phyloP scores from a whole-genome alignment of 2,797 vertebrate species.

The Glyptemys insculpta region DNA sequence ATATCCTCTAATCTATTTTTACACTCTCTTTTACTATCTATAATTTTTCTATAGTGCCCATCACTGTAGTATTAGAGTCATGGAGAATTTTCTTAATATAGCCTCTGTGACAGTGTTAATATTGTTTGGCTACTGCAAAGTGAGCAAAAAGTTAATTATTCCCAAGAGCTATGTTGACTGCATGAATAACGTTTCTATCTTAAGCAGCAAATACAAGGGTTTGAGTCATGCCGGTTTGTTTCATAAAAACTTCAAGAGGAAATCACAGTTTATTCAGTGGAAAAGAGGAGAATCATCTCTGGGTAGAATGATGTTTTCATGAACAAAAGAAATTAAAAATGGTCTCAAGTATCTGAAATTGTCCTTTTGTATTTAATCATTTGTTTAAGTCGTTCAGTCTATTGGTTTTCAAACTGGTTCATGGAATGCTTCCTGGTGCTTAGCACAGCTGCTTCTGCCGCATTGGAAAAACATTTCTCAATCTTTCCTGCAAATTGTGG shows the following conservation, averaged over 20 bases:
- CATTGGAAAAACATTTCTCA: not conserved
- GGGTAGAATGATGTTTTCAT: not conserved
- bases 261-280: not conserved
- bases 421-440: not conserved
- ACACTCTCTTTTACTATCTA: not conserved
- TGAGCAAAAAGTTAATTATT: too few species aligned
- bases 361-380: not conserved
- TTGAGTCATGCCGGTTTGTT: not conserved
- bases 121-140: too few species aligned
- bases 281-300: not conserved
- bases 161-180: not conserved
- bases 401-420: not conserved
- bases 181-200: not conserved
- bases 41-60: accelerated
- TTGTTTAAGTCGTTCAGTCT: not conserved
- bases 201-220: too few species aligned
- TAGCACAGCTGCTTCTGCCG: not conserved
- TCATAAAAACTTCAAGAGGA: not conserved
- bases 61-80: not conserved
- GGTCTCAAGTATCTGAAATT: accelerated
- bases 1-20: too few species aligned
- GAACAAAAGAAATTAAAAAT: not conserved
- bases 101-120: not conserved
- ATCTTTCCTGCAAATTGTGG: not conserved
- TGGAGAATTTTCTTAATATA: too few species aligned